A percentile compares a stretch with the other conserved stretches of the same genome.
phyloP scores from a whole-genome alignment of 2,797 vertebrate species.

The Notamacropus eugenii region DNA sequence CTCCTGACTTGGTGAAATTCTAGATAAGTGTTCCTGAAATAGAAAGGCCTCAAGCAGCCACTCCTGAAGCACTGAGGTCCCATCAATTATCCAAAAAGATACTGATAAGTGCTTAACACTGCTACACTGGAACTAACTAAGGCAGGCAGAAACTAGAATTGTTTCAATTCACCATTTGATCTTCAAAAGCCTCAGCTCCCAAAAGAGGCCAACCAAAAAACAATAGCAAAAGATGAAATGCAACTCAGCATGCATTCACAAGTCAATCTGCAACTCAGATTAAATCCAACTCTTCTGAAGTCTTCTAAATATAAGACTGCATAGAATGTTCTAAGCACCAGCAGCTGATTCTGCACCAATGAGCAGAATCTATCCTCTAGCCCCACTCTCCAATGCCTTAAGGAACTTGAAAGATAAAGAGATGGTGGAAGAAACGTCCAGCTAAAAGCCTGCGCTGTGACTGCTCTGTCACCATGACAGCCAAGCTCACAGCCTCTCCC shows the following conservation, averaged over 20 bases:
- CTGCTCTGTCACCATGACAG: background rate
- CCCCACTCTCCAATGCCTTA: background rate
- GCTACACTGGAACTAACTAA: background rate
- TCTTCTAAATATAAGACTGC: background rate
- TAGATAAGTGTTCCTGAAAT: slow-evolving; percentile 3
- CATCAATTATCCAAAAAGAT: background rate
- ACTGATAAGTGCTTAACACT: background rate
- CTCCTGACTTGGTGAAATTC: background rate
- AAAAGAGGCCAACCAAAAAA: background rate
- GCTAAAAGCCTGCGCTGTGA: background rate
- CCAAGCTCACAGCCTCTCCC: background rate
- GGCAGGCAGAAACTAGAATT: background rate
- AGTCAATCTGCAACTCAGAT: background rate
- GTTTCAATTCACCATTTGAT: background rate
- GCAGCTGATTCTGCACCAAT: background rate
- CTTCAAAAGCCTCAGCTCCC: background rate
- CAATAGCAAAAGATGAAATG: background rate
- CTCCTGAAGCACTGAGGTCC: background rate
- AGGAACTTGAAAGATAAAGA: background rate
- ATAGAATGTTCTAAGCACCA: background rate
- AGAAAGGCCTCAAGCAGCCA: slow-evolving; percentile 12
- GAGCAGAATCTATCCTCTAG: background rate
- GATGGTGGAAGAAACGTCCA: background rate
- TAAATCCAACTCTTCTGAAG: background rate
- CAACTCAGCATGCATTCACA: background rate